phyloP scores from a whole-genome alignment of 2,888 invertebrate species.

The Drosophila limbata region DNA sequence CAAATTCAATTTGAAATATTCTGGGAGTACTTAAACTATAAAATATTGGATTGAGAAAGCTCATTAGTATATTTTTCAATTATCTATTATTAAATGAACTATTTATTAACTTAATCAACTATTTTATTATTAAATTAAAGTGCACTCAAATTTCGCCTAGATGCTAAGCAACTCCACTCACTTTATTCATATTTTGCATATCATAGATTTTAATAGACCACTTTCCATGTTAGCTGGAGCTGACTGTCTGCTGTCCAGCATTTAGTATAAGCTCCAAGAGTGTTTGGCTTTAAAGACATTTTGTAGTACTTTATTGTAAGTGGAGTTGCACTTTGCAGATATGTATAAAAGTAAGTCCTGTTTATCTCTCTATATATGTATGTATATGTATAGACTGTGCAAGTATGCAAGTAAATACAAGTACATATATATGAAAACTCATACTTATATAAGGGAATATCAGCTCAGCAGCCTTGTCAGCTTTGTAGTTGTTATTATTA shows the following conservation, averaged over 20 bases:
- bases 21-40: too few species aligned
- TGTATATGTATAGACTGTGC: not conserved
- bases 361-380: not conserved
- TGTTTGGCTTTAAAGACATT: constrained; percentile 15
- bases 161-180: not conserved
- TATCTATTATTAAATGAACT: too few species aligned
- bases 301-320: constrained; percentile 33
- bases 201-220: constrained; percentile 9
- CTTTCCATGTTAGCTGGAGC: not conserved
- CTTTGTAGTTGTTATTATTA: constrained; percentile 49
- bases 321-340: constrained; percentile 29
- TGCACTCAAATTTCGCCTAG: not conserved
- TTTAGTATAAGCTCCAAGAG: constrained; percentile 3
- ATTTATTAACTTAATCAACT: too few species aligned
- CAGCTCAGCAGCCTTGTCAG: constrained; percentile 57
- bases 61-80: too few species aligned
- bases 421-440: not conserved
- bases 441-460: constrained; percentile 9
- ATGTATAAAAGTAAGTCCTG: not conserved
- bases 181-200: constrained; percentile 11
- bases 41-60: too few species aligned
- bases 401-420: not conserved
- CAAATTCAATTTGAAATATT: too few species aligned
- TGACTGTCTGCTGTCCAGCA: not conserved
- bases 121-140: not conserved